Evolutionary conservation across 2,113 vertebrate genomes (phyloP).

Genomic region (Mixornis gularis): DNA sequence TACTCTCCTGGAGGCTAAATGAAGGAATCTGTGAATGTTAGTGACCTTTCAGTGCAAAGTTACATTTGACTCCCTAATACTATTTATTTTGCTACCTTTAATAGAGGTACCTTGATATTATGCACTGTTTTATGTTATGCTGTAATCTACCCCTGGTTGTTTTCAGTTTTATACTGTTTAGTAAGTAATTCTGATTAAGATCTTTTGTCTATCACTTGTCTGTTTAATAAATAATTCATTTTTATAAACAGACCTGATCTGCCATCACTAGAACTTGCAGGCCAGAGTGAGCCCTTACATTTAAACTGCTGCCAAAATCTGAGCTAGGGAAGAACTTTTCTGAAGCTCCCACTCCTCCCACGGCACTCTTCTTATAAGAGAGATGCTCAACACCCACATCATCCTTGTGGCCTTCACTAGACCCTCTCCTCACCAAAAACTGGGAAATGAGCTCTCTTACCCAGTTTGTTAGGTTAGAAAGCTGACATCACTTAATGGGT

Average conservation of each 20-base stretch:
- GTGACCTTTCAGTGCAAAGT: neutral
- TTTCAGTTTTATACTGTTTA: neutral
- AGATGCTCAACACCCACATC: neutral
- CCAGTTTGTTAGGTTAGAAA: neutral
- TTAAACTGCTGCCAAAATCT: neutral
- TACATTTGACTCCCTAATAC: neutral
- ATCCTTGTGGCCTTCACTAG: neutral
- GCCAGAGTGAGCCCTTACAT: neutral
- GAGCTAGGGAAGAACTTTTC: neutral
- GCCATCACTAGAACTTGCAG: neutral
- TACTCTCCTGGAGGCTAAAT: neutral
- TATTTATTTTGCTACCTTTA: neutral
- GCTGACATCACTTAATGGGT: neutral
- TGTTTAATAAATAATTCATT: neutral
- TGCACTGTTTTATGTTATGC: neutral
- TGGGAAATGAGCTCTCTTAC: neutral
- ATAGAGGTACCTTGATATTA: neutral
- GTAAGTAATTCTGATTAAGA: neutral
- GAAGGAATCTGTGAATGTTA: neutral
- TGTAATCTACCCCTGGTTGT: neutral
- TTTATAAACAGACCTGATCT: neutral
- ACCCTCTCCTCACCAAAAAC: neutral
- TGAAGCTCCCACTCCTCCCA: neutral
- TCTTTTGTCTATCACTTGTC: neutral
- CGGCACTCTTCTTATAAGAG: neutral